Evolutionary conservation across 2,888 invertebrate species (phyloP).

Genomic region (Thereva nobilitata): DNA sequence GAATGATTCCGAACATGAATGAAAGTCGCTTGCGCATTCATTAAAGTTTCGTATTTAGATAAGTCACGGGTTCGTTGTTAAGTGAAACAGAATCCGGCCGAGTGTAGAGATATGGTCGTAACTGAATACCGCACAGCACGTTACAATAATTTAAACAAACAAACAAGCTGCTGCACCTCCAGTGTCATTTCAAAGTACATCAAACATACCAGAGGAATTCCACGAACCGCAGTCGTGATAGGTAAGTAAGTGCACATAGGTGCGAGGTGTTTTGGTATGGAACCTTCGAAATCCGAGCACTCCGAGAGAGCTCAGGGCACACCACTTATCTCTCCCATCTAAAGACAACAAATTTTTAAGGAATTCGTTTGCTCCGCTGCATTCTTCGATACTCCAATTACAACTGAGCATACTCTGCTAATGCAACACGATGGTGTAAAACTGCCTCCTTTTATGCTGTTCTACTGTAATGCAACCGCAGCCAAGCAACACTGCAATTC

Average conservation of each 20-base stretch:
- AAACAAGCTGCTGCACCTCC: slow-evolving; percentile 15
- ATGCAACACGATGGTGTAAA: background rate
- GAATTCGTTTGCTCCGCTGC: slow-evolving; percentile 27
- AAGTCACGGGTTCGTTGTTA: too few species aligned
- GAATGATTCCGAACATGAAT: too few species aligned
- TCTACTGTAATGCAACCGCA: slow-evolving; percentile 16
- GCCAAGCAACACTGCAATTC: background rate
- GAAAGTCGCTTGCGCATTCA: too few species aligned
- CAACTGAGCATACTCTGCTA: slow-evolving; percentile 8
- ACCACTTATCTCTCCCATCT: slow-evolving; percentile 19
- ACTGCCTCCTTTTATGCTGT: background rate
- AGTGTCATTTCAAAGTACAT: background rate
- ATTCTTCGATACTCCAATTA: slow-evolving; percentile 29
- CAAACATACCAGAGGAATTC: background rate
- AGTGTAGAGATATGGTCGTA: background rate
- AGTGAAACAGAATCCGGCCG: too few species aligned
- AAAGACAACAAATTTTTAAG: slow-evolving; percentile 30
- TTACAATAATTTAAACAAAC: slow-evolving; percentile 25
- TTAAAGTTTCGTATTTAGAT: too few species aligned
- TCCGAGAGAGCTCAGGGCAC: background rate
- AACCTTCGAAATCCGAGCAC: slow-evolving; percentile 30
- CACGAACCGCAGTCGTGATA: slow-evolving; percentile 18
- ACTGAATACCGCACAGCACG: slow-evolving; percentile 22
- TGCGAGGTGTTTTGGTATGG: background rate
- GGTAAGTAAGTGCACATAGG: too few species aligned